These are phyloP conservation scores for Oreochromis aureus DNA, from an alignment of 2,113 vertebrate genomes.

Conservation along the genomic window DNA sequence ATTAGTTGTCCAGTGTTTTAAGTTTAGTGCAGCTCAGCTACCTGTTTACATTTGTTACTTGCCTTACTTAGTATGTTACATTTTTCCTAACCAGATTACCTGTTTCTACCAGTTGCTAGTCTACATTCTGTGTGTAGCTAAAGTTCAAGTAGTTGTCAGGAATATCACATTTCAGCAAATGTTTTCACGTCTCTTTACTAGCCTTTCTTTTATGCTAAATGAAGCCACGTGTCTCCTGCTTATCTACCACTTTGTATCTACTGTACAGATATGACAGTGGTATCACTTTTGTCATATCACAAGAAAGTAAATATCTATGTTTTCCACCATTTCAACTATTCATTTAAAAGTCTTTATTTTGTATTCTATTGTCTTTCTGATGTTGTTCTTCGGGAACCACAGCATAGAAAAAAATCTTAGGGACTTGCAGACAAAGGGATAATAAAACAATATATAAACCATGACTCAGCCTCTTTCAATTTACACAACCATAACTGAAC, in stretches of 20 bases:
- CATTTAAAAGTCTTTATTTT: neutral
- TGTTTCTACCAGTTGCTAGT: neutral
- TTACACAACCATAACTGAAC: neutral
- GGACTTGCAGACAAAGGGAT: conserved; percentile 22
- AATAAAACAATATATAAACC: conserved; percentile 44
- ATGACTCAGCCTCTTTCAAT: neutral
- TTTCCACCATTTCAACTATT: neutral
- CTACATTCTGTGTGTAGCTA: neutral
- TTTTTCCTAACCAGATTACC: neutral
- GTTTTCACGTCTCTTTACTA: neutral
- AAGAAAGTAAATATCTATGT: neutral
- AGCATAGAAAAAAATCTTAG: neutral
- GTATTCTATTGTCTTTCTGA: conserved; percentile 7
- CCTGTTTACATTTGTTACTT: neutral
- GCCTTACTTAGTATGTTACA: neutral
- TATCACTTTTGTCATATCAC: neutral
- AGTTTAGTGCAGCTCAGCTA: neutral
- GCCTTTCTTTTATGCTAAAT: neutral
- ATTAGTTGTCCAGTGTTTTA: neutral
- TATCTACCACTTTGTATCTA: neutral
- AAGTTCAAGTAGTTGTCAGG: neutral
- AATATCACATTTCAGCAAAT: neutral
- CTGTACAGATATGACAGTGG: neutral
- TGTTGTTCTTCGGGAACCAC: neutral
- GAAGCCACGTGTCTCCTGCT: neutral